Percentiles rank a stretch among this genome's conserved stretches.
Evolutionary conservation across 2,797 vertebrate genomes (phyloP).

Genomic region (Epinephelus awoara): DNA sequence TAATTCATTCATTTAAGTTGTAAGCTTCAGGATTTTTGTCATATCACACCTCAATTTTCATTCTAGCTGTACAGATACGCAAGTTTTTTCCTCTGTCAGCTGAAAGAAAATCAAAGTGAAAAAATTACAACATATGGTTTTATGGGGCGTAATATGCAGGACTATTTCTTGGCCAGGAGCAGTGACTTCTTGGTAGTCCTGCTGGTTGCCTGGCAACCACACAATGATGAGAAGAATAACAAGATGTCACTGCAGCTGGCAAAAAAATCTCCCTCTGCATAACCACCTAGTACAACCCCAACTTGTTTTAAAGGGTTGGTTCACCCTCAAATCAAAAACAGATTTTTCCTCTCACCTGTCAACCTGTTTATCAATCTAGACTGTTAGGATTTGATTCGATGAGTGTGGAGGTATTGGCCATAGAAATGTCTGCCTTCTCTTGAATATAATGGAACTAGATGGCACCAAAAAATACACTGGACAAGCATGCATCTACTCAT

Average conservation of each 20-base stretch:
- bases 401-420: too few relatives aligned
- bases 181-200: background rate
- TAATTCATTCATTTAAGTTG: slow-evolving; percentile 31
- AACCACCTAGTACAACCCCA: background rate
- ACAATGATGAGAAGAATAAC: background rate
- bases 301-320: background rate
- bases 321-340: too few relatives aligned
- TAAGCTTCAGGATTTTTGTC: slow-evolving; percentile 36
- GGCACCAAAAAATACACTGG: too few relatives aligned
- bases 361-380: too few relatives aligned
- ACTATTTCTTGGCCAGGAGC: background rate
- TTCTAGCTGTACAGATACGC: background rate
- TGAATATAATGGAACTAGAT: too few relatives aligned
- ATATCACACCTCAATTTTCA: slow-evolving; percentile 18
- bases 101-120: background rate
- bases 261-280: background rate
- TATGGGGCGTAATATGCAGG: background rate
- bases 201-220: background rate
- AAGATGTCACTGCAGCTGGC: background rate
- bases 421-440: too few relatives aligned
- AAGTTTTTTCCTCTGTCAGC: background rate
- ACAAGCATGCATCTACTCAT: too few relatives aligned
- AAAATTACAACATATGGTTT: background rate
- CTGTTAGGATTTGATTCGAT: too few relatives aligned
- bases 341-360: too few relatives aligned